These are phyloP conservation scores for Acrossocheilus wenchowensis DNA, from an alignment of 2,797 vertebrate genomes.

Conservation along the genomic window DNA sequence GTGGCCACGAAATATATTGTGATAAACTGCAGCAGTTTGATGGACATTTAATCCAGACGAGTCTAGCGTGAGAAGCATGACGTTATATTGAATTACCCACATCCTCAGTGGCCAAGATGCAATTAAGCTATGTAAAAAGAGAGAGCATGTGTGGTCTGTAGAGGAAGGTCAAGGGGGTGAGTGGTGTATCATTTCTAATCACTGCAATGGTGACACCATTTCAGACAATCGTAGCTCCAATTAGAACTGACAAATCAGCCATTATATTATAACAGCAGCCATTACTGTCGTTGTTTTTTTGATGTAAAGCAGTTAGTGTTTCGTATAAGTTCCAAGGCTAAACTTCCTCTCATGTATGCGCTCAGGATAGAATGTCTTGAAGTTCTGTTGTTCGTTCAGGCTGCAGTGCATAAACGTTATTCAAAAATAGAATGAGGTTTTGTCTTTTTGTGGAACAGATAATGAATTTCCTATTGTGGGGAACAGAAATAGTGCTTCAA, in stretches of 20 bases:
- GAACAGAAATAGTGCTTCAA: slow-evolving; percentile 40
- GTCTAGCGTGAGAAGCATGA: slow-evolving; percentile 42
- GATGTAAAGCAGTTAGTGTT: slow-evolving; percentile 55
- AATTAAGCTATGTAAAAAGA: slow-evolving; percentile 64
- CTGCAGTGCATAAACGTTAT: neutral
- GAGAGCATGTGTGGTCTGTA: slow-evolving; percentile 56
- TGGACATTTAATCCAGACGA: slow-evolving; percentile 61
- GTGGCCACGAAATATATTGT: slow-evolving; percentile 47
- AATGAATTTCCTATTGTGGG: slow-evolving; percentile 4
- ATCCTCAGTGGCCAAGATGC: slow-evolving; percentile 49
- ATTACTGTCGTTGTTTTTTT: slow-evolving; percentile 46
- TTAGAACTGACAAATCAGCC: slow-evolving; percentile 60
- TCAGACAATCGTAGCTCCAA: slow-evolving; percentile 58
- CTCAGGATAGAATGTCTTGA: neutral
- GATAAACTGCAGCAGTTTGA: slow-evolving; percentile 58
- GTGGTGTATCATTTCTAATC: slow-evolving; percentile 64
- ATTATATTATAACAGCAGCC: slow-evolving; percentile 60
- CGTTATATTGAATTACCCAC: slow-evolving; percentile 55
- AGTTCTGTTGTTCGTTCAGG: slow-evolving; percentile 5
- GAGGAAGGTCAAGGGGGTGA: slow-evolving; percentile 61
- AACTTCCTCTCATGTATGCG: slow-evolving; percentile 1
- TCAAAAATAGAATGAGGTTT: slow-evolving; percentile 28
- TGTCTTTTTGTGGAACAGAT: slow-evolving; percentile 30
- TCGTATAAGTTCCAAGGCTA: slow-evolving; percentile 39
- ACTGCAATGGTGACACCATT: slow-evolving; percentile 59